Evolutionary conservation across 2,113 vertebrate species (phyloP).

Genomic region (Macquaria australasica): DNA sequence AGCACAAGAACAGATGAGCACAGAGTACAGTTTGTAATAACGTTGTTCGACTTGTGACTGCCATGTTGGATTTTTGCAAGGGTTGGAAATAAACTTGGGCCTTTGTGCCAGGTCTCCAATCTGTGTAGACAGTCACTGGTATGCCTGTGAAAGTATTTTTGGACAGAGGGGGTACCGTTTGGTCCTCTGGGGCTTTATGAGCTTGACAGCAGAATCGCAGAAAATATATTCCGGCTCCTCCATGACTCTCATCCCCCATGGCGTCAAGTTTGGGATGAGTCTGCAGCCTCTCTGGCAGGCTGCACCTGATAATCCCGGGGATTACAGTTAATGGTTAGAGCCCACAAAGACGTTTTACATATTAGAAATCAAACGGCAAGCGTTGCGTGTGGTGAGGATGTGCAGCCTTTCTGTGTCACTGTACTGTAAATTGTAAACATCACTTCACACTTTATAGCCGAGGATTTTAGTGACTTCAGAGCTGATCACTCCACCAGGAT

Average conservation of each 20-base stretch:
- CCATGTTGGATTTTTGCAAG: constrained; percentile 11
- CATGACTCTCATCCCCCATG: background rate
- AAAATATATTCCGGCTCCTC: constrained; percentile 6
- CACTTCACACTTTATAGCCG: background rate
- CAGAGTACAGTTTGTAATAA: constrained; percentile 2
- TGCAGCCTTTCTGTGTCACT: constrained; percentile 6
- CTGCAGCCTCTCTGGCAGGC: constrained; percentile 23
- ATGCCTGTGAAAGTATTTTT: constrained; percentile 31
- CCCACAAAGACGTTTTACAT: constrained; percentile 23
- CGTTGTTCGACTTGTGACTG: constrained; percentile 4
- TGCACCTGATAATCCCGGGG: constrained; percentile 14
- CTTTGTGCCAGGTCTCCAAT: constrained; percentile 4
- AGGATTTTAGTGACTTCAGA: background rate
- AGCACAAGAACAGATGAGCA: background rate
- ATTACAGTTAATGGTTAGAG: constrained; percentile 31
- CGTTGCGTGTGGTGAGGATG: background rate
- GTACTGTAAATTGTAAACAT: background rate
- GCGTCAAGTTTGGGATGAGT: constrained; percentile 30
- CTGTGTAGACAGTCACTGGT: constrained; percentile 12
- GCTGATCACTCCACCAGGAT: background rate
- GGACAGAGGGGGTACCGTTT: constrained; percentile 6
- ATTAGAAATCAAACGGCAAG: constrained; percentile 4
- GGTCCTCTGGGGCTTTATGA: constrained; percentile 5
- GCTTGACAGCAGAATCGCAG: constrained; percentile 4
- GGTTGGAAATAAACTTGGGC: constrained; percentile 18